phyloP scores from a whole-genome alignment of 2,797 vertebrate genomes.

The Falco rusticolus region DNA sequence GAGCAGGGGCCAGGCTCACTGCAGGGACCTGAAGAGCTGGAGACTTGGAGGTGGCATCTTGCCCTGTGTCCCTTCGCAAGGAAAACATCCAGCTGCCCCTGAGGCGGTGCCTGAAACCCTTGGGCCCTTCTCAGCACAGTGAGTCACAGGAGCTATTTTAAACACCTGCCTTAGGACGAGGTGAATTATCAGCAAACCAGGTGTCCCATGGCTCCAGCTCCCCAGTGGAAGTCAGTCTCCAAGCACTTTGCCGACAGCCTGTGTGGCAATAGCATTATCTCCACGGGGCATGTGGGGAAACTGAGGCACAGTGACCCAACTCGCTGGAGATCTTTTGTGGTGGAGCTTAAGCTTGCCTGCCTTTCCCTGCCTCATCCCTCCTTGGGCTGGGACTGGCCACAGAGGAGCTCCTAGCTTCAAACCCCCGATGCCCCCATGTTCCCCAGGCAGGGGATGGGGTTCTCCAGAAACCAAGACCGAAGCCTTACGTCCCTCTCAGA shows the following conservation, averaged over 20 bases:
- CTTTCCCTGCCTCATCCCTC: not conserved
- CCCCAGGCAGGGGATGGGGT: not conserved
- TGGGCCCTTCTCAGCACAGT: not conserved
- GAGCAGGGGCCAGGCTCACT: rapidly evolving
- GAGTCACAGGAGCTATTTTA: conserved; percentile 41
- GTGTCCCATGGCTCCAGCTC: conserved; percentile 17
- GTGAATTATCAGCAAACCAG: conserved; percentile 5
- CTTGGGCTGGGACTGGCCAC: not conserved
- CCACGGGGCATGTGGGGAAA: not conserved
- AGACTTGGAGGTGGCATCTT: not conserved
- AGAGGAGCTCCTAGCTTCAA: not conserved
- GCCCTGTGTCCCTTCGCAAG: not conserved
- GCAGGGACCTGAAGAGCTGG: not conserved
- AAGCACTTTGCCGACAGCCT: rapidly evolving
- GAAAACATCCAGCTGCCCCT: not conserved
- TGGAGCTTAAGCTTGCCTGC: not conserved
- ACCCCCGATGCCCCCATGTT: rapidly evolving
- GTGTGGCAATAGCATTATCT: not conserved
- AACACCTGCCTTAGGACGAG: not conserved
- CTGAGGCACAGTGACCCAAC: not conserved
- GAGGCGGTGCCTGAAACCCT: not conserved
- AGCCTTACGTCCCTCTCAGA: not conserved
- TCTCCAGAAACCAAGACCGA: not conserved
- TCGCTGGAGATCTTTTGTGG: not conserved
- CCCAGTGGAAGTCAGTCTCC: rapidly evolving